Percentiles rank a stretch among this genome's conserved stretches.
These are phyloP conservation scores for Polymixis lichenea DNA, from an alignment of 2,888 invertebrate species.

Conservation along the genomic window DNA sequence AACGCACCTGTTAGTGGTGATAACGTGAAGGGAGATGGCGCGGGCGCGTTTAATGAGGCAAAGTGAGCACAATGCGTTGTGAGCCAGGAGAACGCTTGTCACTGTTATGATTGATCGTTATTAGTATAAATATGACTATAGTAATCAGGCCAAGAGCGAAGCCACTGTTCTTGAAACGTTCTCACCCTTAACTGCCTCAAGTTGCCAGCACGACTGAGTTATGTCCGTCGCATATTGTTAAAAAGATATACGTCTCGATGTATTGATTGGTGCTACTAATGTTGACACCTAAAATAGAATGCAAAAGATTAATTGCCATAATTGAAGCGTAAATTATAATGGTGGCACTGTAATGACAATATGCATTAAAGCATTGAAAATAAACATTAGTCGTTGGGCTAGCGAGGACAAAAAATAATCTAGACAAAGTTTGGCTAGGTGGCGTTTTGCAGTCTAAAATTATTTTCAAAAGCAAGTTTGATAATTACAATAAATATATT, in stretches of 20 bases:
- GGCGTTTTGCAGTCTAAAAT: neutral
- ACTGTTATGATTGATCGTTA: constrained; percentile 84
- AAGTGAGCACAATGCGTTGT: constrained; percentile 64
- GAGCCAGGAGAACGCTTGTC: constrained; percentile 73
- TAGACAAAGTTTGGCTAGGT: neutral
- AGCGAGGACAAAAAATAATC: constrained; percentile 18
- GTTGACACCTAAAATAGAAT: constrained; percentile 58
- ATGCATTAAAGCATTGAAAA: constrained; percentile 44
- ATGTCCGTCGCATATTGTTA: constrained; percentile 73
- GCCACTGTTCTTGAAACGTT: constrained; percentile 81
- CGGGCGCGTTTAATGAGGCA: constrained; percentile 73
- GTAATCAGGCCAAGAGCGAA: constrained; percentile 85
- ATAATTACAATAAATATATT: neutral
- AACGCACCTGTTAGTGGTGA: constrained; percentile 70
- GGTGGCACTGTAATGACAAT: constrained; percentile 49
- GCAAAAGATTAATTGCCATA: constrained; percentile 57
- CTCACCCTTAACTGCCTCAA: constrained; percentile 78
- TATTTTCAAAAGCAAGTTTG: no score
- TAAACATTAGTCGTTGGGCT: constrained; percentile 23
- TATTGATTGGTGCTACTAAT: constrained; percentile 58
- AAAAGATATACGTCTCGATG: constrained; percentile 72
- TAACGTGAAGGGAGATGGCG: constrained; percentile 70
- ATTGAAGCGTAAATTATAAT: constrained; percentile 47
- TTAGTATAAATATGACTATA: constrained; percentile 82
- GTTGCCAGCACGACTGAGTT: constrained; percentile 81